Base-by-base conservation (phyloP, 2,113 vertebrate species). In the Hippopotamus amphibius region DNA sequence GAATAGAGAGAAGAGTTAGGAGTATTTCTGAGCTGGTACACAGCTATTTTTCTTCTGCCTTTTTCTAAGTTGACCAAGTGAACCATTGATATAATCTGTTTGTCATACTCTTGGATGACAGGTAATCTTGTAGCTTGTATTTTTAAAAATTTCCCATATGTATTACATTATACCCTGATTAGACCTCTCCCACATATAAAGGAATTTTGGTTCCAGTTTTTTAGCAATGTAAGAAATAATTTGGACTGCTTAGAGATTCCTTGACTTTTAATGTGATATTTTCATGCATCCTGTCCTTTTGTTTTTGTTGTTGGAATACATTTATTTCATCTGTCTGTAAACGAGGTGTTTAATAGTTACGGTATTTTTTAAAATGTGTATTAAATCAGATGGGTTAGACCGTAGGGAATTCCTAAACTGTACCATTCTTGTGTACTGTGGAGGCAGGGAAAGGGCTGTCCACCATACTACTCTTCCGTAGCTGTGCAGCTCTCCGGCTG, bases 261-360 rank as follows among this genome's bases (percentile, higher is more conserved):
- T 91, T 93, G 71, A 57, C 89, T 95, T 93, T 92, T 88, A 81
- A 83, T 50, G 28, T 65, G n/a, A 7, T 81, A 43, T 95, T 87
- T 79, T 95, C 22, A 48, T 22, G 86, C 92, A 55, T 46, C 14
- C 55, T 92, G 57, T 77, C 69, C 21, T 19, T 55, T 53, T 53
- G 16, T 19, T 16, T 55, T 55, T 55, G 16, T 57, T 57, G 99
- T 99, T 99, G 99, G 99, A 99, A 99, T 99, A 99, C 99, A 99
- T 99, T 99, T 99, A 99, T 99, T 99, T 99, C 99, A 99, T 99
- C 99, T 99, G 99, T 99, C 99, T 99, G 99, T 99, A 99, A 99
- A 99, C 99, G 99, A 99, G 99, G 99, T 99, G 99, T 99, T 99
- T 99, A 99, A 99, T 99, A 99, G 99, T 99, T 99, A 99, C 99